These are phyloP conservation scores for Mya arenaria DNA, from an alignment of 1,140 invertebrate genomes.

Conservation along the genomic window DNA sequence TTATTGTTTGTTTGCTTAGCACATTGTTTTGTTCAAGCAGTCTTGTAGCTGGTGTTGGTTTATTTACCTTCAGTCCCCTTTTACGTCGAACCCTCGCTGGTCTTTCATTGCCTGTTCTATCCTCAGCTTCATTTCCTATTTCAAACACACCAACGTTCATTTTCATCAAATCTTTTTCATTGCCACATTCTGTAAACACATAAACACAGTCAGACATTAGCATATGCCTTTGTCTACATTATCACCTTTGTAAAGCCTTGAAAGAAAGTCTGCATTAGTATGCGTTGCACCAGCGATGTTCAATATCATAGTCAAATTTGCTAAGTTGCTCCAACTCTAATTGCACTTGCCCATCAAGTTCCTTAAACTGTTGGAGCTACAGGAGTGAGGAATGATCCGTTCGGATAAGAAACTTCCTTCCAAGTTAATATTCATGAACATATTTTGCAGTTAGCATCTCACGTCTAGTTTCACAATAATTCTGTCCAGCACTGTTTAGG, in stretches of 20 bases:
- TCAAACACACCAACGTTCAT: neutral
- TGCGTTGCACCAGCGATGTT: slow-evolving; percentile 19
- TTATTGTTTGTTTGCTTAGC: neutral
- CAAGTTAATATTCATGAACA: slow-evolving; percentile 21
- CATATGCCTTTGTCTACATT: slow-evolving; percentile 34
- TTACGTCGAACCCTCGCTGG: slow-evolving; percentile 9
- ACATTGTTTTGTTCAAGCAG: neutral
- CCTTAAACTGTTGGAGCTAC: slow-evolving; percentile 26
- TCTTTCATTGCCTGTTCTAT: neutral
- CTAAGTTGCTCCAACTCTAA: slow-evolving; percentile 27
- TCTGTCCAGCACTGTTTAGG: neutral
- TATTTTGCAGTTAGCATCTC: slow-evolving; percentile 31
- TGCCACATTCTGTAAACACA: too few species aligned
- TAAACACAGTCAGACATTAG: too few species aligned
- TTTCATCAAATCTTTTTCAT: too few species aligned
- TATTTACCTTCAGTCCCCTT: slow-evolving; percentile 5
- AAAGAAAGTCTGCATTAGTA: slow-evolving; percentile 20
- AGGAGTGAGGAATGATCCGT: slow-evolving; percentile 19
- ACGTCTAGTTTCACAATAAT: slow-evolving; percentile 28
- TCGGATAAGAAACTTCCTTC: slow-evolving; percentile 8
- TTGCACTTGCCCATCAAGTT: neutral
- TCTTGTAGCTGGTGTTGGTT: neutral
- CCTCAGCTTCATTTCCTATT: neutral
- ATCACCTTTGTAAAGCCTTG: neutral
- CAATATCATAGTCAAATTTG: slow-evolving; percentile 29